Base-by-base conservation (phyloP, 2,113 vertebrate genomes). In the Mesocricetus auratus region DNA sequence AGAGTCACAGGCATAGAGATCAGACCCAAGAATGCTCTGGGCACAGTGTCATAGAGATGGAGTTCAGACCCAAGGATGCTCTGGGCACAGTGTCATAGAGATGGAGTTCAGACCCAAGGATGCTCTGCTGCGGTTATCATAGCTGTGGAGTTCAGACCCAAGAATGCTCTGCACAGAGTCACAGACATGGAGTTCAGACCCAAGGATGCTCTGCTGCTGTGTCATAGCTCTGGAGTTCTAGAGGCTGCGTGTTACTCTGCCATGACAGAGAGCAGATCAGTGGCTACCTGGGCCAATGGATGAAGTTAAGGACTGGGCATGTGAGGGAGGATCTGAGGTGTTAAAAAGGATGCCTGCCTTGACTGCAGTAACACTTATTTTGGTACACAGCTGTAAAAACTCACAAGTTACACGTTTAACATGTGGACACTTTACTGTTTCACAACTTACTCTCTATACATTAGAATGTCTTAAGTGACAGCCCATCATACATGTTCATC, bases 371-470 rank as follows among this genome's bases (percentile, higher is more conserved):
- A 4, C 78, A 53, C 22, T 71, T 86, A 66, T 9, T 89, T 58
- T 9, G 31, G 9, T 47, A 24, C 64, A 64, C 58, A 74, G 45
- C 91, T 94, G 36, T 90, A 45, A 95, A 86, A 97, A 96, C 11
- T 82, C 89, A 75, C 13, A 33, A 95, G 68, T 16, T 24, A 2
- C 33, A 62, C 9, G 17, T 75, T 93, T 92, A 62, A 97, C 93
- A 89, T 64, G 4, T 87, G 12, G 21, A 53, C 36, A 93, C 33
- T 75, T 93, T 74, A 56, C 53, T 81, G 13, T 60, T 79, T 62
- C 42, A 1, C 71, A 93, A 74, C 56, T 81, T 89, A 22, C 22
- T 31, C 50, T 96, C 85, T 39, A 87, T 22, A 56, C 66, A 15
- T 79, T 73, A 45, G 36, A 68, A 69, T 62, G 58, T 73, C 78